These are phyloP conservation scores for Seira ritae DNA, from an alignment of 2,888 invertebrate genomes.

Conservation along the genomic window DNA sequence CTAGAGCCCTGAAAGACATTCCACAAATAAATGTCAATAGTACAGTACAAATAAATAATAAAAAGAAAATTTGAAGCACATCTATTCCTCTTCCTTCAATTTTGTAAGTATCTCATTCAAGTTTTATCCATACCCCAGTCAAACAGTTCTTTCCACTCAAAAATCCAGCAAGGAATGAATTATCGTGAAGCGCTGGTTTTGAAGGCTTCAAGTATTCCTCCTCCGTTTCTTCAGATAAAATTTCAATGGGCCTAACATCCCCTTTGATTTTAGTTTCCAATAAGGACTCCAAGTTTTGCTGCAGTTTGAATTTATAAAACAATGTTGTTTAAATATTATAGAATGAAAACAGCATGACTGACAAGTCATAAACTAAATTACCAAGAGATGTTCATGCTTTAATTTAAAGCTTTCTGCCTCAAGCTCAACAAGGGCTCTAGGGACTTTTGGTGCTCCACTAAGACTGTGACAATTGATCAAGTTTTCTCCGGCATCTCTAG, in stretches of 20 bases:
- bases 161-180: constrained; percentile 86
- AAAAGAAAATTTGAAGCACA: not conserved
- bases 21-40: constrained; percentile 9
- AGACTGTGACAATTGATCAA: constrained; percentile 85
- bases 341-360: not conserved
- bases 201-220: constrained; percentile 64
- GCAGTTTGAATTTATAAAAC: constrained; percentile 74
- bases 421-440: constrained; percentile 83
- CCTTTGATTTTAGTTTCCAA: constrained; percentile 76
- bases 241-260: constrained; percentile 80
- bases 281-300: constrained; percentile 81
- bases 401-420: constrained; percentile 85
- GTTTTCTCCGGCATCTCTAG: constrained; percentile 83
- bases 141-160: constrained; percentile 90
- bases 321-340: not conserved
- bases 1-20: constrained; percentile 85
- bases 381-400: constrained; percentile 80
- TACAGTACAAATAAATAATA: not conserved
- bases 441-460: constrained; percentile 83
- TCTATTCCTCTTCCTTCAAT: constrained; percentile 9
- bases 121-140: constrained; percentile 89
- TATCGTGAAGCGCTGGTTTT: constrained; percentile 77
- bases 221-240: constrained; percentile 75
- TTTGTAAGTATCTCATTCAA: constrained; percentile 53
- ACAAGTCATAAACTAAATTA: constrained; percentile 74